Conservation (phyloP, 53 echinoderm and acorn worm genomes). For the Patiria pectinifera region DNA sequence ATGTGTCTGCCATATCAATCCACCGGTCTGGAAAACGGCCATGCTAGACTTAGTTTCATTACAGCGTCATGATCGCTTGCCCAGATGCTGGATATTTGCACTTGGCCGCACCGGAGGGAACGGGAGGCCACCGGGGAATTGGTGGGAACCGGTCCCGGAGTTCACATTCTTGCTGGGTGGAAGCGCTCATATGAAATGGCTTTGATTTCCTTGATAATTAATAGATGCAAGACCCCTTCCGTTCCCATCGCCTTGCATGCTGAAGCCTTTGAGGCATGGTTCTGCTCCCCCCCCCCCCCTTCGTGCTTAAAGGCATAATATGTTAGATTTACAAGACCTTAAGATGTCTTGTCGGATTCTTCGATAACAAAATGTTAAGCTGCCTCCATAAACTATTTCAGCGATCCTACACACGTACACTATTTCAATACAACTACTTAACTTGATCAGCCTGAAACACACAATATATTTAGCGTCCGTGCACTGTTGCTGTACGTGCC, state of each 20-base stretch:
- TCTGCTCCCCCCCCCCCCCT: neutral
- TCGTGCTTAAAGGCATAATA: neutral
- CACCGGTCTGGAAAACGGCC: neutral
- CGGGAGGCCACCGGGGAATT: neutral
- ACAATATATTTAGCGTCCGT: too few species aligned
- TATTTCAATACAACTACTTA: neutral
- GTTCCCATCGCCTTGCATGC: neutral
- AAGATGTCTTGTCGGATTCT: too few species aligned
- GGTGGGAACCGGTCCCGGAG: neutral
- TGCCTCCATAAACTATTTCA: neutral
- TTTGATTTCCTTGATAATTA: constrained; percentile 36
- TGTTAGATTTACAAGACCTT: neutral
- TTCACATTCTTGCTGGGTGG: constrained; percentile 52
- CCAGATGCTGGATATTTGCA: constrained; percentile 45
- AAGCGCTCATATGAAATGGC: constrained; percentile 6
- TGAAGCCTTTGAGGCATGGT: constrained; percentile 2
- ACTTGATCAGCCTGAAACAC: neutral
- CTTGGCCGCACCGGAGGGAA: neutral
- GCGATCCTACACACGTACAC: neutral
- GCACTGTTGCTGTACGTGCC: too few species aligned
- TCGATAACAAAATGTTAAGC: too few species aligned
- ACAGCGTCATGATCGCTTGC: constrained; percentile 25
- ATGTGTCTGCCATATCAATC: constrained; percentile 2
- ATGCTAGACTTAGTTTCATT: constrained; percentile 30
- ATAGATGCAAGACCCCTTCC: constrained; percentile 10